A percentile compares a stretch with the other conserved stretches of the same genome.
These are phyloP conservation scores for Calvadosia cruxmelitensis DNA, from an alignment of 30 jellyfish, hydroid and myxozoan species.

Conservation along the genomic window DNA sequence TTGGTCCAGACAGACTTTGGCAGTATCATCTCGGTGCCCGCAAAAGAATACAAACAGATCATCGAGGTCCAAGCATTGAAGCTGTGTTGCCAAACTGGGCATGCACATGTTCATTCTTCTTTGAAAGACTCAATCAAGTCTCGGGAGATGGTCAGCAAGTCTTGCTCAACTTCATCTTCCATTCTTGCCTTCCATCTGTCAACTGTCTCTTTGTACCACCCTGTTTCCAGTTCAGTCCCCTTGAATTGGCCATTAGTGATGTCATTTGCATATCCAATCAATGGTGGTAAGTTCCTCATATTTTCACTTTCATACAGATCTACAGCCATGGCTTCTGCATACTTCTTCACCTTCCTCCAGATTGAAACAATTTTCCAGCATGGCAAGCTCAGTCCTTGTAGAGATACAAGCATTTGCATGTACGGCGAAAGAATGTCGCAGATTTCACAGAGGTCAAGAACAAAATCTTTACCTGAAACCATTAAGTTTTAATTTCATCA, in stretches of 20 bases:
- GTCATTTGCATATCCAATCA: neutral
- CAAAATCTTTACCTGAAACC: neutral
- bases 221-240: neutral
- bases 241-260: neutral
- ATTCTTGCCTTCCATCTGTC: neutral
- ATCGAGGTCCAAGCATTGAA: too few relatives aligned
- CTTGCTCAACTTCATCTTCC: neutral
- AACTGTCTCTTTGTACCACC: neutral
- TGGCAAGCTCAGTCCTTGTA: neutral
- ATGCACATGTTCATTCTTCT: neutral
- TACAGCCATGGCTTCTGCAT: neutral
- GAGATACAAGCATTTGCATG: neutral
- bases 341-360: neutral
- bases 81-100: conserved; percentile 1
- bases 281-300: neutral
- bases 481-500: neutral
- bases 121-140: neutral
- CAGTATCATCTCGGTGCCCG: too few relatives aligned
- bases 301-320: too few relatives aligned
- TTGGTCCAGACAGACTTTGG: too few relatives aligned
- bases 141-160: neutral
- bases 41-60: too few relatives aligned
- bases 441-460: neutral
- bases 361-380: neutral
- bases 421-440: neutral